These are phyloP conservation scores for Oligia strigilis DNA, from an alignment of 2,888 invertebrate genomes.

Conservation along the genomic window DNA sequence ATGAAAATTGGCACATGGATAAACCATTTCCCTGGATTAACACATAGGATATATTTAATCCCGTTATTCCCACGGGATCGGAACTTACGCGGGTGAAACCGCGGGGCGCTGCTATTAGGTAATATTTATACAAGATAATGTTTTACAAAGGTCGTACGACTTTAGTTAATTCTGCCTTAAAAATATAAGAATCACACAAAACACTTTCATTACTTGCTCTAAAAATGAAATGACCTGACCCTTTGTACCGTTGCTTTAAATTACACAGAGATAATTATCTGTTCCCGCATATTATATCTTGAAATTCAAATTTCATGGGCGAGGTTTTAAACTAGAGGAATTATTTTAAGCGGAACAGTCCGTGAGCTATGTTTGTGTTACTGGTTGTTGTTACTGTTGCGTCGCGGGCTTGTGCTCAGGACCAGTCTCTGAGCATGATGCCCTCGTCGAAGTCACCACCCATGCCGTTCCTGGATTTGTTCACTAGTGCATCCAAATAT, in stretches of 20 bases:
- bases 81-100: too few species aligned
- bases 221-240: constrained; percentile 76
- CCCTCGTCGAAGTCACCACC: constrained; percentile 74
- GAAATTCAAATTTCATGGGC: constrained; percentile 86
- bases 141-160: constrained; percentile 13
- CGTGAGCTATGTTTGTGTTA: constrained; percentile 82
- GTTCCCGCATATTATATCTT: constrained; percentile 80
- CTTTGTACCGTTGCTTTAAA: constrained; percentile 78
- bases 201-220: constrained; percentile 73
- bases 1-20: too few species aligned
- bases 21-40: too few species aligned
- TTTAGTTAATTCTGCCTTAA: constrained; percentile 45
- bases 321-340: constrained; percentile 84
- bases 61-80: too few species aligned
- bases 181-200: constrained; percentile 61
- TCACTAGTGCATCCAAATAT: constrained; percentile 82
- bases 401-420: constrained; percentile 77
- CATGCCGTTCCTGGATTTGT: constrained; percentile 83
- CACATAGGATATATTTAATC: too few species aligned
- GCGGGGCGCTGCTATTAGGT: too few species aligned
- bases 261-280: constrained; percentile 80
- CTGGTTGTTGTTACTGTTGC: constrained; percentile 80
- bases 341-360: constrained; percentile 84
- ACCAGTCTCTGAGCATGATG: constrained; percentile 80
- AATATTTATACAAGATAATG: constrained; percentile 3